Evolutionary conservation across 2,797 vertebrate species (phyloP).

Genomic region (Oreortyx pictus): DNA sequence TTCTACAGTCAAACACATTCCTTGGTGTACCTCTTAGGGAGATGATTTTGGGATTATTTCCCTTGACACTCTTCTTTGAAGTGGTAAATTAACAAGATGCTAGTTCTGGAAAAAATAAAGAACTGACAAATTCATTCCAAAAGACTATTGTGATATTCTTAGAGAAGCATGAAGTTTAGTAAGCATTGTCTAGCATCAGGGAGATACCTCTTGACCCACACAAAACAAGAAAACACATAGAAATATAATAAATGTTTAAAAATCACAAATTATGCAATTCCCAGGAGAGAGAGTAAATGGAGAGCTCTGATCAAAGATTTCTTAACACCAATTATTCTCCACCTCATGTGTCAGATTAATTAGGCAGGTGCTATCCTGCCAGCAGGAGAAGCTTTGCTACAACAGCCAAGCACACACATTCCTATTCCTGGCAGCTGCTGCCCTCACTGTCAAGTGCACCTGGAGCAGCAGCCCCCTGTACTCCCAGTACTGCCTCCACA

Average conservation of each 20-base stretch:
- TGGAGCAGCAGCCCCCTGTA: not conserved
- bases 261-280: not conserved
- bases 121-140: not conserved
- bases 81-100: not conserved
- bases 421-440: not conserved
- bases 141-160: not conserved
- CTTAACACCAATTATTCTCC: not conserved
- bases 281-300: not conserved
- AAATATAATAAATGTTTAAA: not conserved
- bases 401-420: not conserved
- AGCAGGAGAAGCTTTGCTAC: not conserved
- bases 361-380: not conserved
- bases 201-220: not conserved
- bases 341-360: not conserved
- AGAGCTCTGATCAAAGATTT: not conserved
- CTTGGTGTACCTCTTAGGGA: not conserved
- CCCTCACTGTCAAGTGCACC: rapidly evolving
- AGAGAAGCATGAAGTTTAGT: not conserved
- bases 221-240: not conserved
- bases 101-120: not conserved
- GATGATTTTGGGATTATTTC: not conserved
- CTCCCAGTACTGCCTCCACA: not conserved
- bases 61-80: not conserved
- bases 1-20: not conserved
- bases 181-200: not conserved